Percentiles rank a stretch among this genome's conserved stretches.
Evolutionary conservation across 1,140 invertebrate species (phyloP).

Genomic region (Meloidogyne chitwoodi): DNA sequence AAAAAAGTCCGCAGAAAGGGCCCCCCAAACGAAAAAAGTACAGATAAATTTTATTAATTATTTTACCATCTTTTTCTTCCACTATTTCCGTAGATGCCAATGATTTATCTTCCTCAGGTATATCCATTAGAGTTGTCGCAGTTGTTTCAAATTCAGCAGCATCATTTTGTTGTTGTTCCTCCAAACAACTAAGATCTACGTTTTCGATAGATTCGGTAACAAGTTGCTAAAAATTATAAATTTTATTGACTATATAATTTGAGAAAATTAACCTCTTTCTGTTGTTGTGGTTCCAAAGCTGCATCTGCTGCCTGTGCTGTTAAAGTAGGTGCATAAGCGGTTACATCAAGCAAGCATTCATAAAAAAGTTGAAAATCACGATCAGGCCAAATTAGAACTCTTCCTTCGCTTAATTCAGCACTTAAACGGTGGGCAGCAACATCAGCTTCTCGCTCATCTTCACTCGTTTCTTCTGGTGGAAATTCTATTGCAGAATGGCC

Average conservation of each 20-base stretch:
- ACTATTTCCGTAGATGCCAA: neutral
- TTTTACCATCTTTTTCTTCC: conserved; percentile 32
- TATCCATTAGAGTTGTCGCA: neutral
- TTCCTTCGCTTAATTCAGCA: conserved; percentile 16
- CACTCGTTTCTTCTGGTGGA: conserved; percentile 39
- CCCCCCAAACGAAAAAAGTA: too few species aligned
- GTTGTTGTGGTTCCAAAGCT: neutral
- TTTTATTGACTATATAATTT: neutral
- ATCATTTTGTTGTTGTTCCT: neutral
- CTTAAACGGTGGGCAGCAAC: conserved; percentile 30
- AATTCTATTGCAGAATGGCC: conserved; percentile 35
- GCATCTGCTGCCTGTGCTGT: neutral
- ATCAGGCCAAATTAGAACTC: conserved; percentile 70
- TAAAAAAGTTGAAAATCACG: conserved; percentile 90
- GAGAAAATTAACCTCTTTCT: neutral
- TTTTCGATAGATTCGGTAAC: conserved; percentile 37
- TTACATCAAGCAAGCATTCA: conserved; percentile 70
- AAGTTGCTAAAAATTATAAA: conserved; percentile 18
- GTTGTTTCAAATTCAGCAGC: neutral
- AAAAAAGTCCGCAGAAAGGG: too few species aligned
- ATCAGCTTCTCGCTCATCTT: conserved; percentile 39
- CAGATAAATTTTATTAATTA: too few species aligned
- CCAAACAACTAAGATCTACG: conserved; percentile 32
- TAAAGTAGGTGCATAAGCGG: neutral
- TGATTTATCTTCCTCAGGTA: conserved; percentile 8